Evolutionary conservation across 2,888 invertebrate genomes (phyloP).

Genomic region (Trissoscelio sp.): DNA sequence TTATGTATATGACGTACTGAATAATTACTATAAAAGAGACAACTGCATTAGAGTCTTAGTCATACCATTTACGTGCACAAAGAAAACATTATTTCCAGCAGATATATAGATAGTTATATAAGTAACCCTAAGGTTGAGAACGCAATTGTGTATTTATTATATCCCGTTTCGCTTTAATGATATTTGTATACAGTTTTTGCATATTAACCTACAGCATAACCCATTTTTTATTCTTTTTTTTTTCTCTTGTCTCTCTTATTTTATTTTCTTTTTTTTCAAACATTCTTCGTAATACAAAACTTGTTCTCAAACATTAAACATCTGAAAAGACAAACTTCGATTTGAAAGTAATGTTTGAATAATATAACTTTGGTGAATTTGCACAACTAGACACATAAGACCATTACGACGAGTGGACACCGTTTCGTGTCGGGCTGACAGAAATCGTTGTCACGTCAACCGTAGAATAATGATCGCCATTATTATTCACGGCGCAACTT

Average conservation of each 20-base stretch:
- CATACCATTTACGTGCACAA: slow-evolving; percentile 62
- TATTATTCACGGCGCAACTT: slow-evolving; percentile 59
- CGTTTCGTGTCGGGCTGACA: slow-evolving; percentile 55
- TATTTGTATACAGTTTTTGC: slow-evolving; percentile 49
- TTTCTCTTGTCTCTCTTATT: slow-evolving; percentile 2
- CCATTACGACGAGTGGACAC: slow-evolving; percentile 58
- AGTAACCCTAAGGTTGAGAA: slow-evolving; percentile 33
- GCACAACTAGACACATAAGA: slow-evolving; percentile 52
- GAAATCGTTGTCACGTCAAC: slow-evolving; percentile 61
- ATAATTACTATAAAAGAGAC: slow-evolving; percentile 56
- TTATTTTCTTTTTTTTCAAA: slow-evolving; percentile 7
- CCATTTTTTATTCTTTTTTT: not conserved
- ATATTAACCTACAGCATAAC: not conserved
- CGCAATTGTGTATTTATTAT: slow-evolving; percentile 31
- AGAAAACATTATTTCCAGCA: slow-evolving; percentile 60
- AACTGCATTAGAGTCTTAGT: slow-evolving; percentile 53
- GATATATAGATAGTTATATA: slow-evolving; percentile 65
- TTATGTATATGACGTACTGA: slow-evolving; percentile 54
- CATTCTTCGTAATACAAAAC: slow-evolving; percentile 22
- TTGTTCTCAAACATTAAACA: slow-evolving; percentile 20
- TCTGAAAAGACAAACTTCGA: slow-evolving; percentile 43
- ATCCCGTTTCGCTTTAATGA: slow-evolving; percentile 17
- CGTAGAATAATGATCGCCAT: slow-evolving; percentile 55
- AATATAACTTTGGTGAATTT: slow-evolving; percentile 47
- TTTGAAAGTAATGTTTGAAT: slow-evolving; percentile 46